A percentile compares a stretch with the other conserved stretches of the same genome.
Evolutionary conservation across 2,797 vertebrate genomes (phyloP).

Genomic region (Spinus olivaceus): DNA sequence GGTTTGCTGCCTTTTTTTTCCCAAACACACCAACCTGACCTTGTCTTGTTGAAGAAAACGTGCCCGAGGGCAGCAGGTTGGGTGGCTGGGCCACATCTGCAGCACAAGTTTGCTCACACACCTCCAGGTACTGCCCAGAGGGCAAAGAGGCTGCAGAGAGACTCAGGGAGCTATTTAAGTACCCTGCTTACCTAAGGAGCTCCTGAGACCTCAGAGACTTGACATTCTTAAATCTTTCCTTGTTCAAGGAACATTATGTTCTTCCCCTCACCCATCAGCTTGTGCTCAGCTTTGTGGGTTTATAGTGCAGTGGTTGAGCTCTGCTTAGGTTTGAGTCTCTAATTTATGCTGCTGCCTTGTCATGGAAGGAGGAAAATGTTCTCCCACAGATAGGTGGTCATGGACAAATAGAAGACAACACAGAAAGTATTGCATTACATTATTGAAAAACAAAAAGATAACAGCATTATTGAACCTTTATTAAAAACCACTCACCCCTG

Average conservation of each 20-base stretch:
- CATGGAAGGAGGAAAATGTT: neutral
- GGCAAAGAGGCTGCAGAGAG: neutral
- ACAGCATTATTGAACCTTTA: neutral
- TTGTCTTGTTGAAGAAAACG: neutral
- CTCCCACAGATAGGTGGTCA: neutral
- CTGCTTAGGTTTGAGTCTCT: neutral
- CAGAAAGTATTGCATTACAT: fast-evolving
- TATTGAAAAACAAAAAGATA: neutral
- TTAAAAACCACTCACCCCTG: neutral
- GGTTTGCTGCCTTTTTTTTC: neutral
- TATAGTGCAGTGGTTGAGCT: neutral
- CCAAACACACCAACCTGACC: neutral
- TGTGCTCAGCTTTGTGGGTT: neutral
- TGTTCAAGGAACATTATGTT: neutral
- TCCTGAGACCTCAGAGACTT: neutral
- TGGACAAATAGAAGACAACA: neutral
- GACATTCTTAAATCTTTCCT: neutral
- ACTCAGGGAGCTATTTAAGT: neutral
- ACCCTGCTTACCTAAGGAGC: neutral
- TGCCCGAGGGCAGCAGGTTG: neutral
- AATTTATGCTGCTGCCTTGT: neutral
- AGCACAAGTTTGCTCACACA: fast-evolving
- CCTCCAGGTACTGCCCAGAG: fast-evolving
- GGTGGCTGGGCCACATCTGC: neutral
- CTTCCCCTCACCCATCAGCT: neutral